Base-by-base conservation (phyloP, 1,140 invertebrate species). In the Drosophila mauritiana region DNA sequence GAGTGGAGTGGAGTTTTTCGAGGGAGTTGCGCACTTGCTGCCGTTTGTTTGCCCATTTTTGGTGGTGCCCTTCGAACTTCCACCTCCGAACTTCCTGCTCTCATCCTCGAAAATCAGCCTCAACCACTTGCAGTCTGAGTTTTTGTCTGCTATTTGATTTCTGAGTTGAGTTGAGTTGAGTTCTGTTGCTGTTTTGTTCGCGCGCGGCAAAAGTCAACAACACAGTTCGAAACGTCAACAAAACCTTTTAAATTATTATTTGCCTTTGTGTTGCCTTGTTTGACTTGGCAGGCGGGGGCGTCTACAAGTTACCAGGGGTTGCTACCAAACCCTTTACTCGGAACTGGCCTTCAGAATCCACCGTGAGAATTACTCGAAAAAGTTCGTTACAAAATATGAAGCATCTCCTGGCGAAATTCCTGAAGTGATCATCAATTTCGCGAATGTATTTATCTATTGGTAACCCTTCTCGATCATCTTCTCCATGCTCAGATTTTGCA, bases 241-340 rank as follows among this genome's bases (percentile, higher is more conserved):
- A 85, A 91, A 88, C 88, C 88, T 91, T 91, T 91, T 91, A 91
- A 91, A 91, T 91, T 91, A 91, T 91, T 91, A 91, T 91, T 91
- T 91, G 78, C 80, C 76, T 91, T 86, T 86, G 83, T 86, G 81
- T 78, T 77, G 76, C 83, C 72, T 84, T 91, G 85, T 91, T 91
- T 90, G 70, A 86, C 67, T 90, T 90, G 48, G 55, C 54, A 69
- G 40, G 59, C 48, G 78, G 65, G 59, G 69, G 79, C 46, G 61
- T 34, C 36, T 15, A 46, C 42, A 57, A 37, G 25, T 40, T 20
- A 15, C 37, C 58, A 37, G 42, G 40, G 54, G 46, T 31, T 40
- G 65, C 58, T 49, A 45, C 31, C 31, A 40, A 62, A 80, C 61
- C 73, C 62, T 83, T 72, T 55, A 43, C 54, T 45, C 27, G 43